Evolutionary conservation across 2,113 vertebrate species (phyloP), one percentile per base, ranked within the genome.

Genomic region (Ploceus nigricollis): DNA sequence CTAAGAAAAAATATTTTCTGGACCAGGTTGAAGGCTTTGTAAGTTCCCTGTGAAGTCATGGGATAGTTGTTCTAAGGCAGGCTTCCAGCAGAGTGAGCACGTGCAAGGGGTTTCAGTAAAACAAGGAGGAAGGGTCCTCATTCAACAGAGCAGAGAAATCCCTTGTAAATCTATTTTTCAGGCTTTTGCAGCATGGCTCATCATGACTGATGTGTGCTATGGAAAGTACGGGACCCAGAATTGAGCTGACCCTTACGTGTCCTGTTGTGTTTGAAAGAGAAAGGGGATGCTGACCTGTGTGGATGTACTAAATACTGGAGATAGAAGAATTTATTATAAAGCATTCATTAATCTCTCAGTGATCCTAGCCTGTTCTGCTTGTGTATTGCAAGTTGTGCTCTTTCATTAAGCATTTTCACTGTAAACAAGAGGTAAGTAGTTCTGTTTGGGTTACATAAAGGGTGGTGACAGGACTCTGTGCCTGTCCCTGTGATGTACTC

Each of bases 201-300:
- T 77, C 28, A 25, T 8, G 28, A 70, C 35, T 39, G 47, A 53
- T 31, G 13, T 17, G 8, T 31, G 27, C 33, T 30, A 6, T 45
- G 15, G 56, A 27, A 84, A 89, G 78, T 18, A 13, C 12, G 18
- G 30, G 4, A 42, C 40, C 40, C 40, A 63, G 54, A 71, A 54
- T 14, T 13, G 21, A 89, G 18, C 35, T 57, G 33, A 27, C 50
- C 58, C 37, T 35, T 54, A 0, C 7, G 27, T 14, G 13, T 31
- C 33, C 23, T 39, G 3, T 18, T 44, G 15, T 42, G 30, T 71
- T 63, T 42, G n/a, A 60, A 77, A 42, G 40, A 42, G 40, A 42
- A 42, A 42, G 0, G 40, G 40, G 6, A 6, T 42, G 40, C 40
- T 4, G 7, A 48, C 22, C 1, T 4, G 11, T 35, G 20, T 8